A percentile compares a stretch with the other conserved stretches of the same genome.
Conservation (phyloP, 2,113 vertebrate genomes). For the Micronycteris hirsuta region DNA sequence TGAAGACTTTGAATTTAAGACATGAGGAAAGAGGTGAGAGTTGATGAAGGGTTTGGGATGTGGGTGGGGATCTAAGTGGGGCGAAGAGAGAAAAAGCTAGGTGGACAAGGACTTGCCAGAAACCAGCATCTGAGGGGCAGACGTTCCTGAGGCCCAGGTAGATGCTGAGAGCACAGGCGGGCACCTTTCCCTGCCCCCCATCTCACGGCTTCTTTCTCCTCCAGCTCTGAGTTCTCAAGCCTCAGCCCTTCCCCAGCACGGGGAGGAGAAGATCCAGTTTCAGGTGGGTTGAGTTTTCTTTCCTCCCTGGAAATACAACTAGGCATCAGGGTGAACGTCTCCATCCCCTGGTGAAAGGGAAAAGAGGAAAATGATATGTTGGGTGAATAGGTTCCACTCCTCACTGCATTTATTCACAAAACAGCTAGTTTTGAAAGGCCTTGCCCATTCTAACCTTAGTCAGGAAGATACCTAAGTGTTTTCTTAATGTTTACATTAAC, state of each 20-base stretch:
- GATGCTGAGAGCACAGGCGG: not conserved
- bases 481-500: not conserved
- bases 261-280: not conserved
- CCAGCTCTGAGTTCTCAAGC: not conserved
- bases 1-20: not conserved
- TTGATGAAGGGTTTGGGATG: not conserved
- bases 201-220: not conserved
- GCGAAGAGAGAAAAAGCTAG: not conserved
- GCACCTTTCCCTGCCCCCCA: not conserved
- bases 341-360: not conserved
- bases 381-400: not conserved
- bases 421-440: not conserved
- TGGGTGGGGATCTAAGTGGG: not conserved
- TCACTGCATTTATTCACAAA: not conserved
- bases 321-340: not conserved
- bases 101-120: not conserved
- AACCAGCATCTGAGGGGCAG: not conserved
- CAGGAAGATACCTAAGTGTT: not conserved
- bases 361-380: no score
- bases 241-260: not conserved
- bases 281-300: not conserved
- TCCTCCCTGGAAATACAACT: not conserved
- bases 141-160: not conserved
- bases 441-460: not conserved
- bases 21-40: not conserved